Percentiles rank a stretch among this genome's conserved stretches.
Conservation (phyloP, 2,797 vertebrate genomes). For the Craterocephalus amniculus region DNA sequence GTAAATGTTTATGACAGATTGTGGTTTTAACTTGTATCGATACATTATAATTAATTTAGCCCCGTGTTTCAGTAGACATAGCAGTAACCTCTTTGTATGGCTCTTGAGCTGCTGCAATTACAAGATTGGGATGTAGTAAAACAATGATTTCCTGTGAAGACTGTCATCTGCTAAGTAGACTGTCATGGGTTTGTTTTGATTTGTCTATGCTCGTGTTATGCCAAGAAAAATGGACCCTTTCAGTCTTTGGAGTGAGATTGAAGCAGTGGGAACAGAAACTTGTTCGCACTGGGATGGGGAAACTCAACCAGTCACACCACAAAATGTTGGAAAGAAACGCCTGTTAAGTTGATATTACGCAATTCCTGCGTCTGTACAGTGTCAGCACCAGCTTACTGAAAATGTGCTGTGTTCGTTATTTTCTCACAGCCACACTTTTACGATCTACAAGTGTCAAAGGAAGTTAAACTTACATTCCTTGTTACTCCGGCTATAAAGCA, state of each 20-base stretch:
- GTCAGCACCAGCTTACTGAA: slow-evolving; percentile 42
- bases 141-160: no score
- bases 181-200: background rate
- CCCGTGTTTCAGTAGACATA: background rate
- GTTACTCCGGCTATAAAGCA: background rate
- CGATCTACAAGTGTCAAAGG: background rate
- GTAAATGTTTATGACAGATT: background rate
- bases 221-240: no score
- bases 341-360: slow-evolving; percentile 25
- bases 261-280: background rate
- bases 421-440: background rate
- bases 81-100: background rate
- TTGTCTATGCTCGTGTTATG: background rate
- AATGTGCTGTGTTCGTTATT: slow-evolving; percentile 49
- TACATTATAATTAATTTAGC: background rate
- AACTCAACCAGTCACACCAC: background rate
- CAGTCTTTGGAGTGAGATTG: no score
- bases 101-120: background rate
- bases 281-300: background rate
- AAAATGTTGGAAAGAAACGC: slow-evolving; percentile 21
- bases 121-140: no score
- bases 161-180: no score
- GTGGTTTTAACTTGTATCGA: background rate
- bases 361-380: slow-evolving; percentile 26
- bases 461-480: background rate